Conservation (phyloP, 2,888 invertebrate species). For the Andrena trimmerana region DNA sequence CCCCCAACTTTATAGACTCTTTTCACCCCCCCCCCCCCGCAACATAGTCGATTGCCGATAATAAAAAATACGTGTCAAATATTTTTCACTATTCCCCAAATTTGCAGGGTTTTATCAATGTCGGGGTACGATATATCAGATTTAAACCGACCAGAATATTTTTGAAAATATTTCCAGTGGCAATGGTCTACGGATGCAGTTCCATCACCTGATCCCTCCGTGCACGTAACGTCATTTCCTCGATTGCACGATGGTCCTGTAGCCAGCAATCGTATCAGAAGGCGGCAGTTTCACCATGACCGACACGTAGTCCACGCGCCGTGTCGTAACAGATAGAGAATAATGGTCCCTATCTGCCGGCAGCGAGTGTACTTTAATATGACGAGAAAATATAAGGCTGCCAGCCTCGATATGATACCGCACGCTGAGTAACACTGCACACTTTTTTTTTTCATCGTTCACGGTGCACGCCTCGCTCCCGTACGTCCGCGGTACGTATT, state of each 20-base stretch:
- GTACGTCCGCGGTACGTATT: conserved; percentile 31
- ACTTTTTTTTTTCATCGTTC: conserved; percentile 13
- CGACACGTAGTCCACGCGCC: conserved; percentile 64
- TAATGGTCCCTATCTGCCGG: conserved; percentile 69
- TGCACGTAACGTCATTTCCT: neutral
- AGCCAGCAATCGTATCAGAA: conserved; percentile 33
- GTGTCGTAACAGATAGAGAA: conserved; percentile 73
- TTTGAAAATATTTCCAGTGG: neutral
- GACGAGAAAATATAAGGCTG: conserved; percentile 77
- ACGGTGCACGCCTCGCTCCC: conserved; percentile 19
- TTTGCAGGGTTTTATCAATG: no score
- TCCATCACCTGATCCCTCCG: conserved; percentile 1
- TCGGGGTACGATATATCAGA: no score
- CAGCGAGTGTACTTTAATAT: conserved; percentile 73
- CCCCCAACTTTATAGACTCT: no score
- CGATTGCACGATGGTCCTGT: neutral
- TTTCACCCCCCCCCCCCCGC: no score
- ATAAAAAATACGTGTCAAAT: no score
- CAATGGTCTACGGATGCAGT: neutral
- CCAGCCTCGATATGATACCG: conserved; percentile 67
- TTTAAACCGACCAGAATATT: neutral
- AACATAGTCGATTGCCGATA: no score
- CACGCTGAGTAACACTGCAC: conserved; percentile 61
- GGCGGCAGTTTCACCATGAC: conserved; percentile 35
- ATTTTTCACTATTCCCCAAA: no score